Conservation (phyloP, 2,888 invertebrate genomes). For the Matsumyia berberina region DNA sequence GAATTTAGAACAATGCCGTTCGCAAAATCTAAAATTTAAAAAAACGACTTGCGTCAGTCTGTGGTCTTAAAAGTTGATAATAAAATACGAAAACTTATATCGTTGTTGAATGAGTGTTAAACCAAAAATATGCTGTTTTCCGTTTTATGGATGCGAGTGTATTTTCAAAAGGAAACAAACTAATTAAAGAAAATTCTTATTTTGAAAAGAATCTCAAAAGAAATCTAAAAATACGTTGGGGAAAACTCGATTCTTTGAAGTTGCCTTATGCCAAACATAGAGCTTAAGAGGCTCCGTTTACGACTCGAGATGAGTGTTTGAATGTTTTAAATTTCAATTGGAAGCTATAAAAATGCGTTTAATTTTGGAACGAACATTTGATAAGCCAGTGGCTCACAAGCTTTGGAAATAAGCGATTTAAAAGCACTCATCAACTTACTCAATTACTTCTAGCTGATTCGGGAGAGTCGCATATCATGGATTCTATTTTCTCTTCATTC, state of each 20-base stretch:
- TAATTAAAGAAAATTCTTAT: slow-evolving; percentile 27
- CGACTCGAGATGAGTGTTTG: background rate
- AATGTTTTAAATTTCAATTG: background rate
- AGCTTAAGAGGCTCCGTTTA: slow-evolving; percentile 1
- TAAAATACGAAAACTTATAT: slow-evolving; percentile 17
- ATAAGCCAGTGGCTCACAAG: too few relatives aligned
- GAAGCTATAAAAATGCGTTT: background rate
- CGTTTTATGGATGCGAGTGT: too few relatives aligned
- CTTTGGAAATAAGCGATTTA: too few relatives aligned
- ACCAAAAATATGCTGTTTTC: slow-evolving; percentile 13
- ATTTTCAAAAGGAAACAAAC: slow-evolving; percentile 13
- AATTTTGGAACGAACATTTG: too few relatives aligned
- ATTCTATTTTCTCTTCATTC: too few relatives aligned
- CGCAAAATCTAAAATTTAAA: slow-evolving; percentile 11
- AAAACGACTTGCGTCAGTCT: slow-evolving; percentile 20
- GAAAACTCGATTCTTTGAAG: slow-evolving; percentile 6
- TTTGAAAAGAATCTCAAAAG: slow-evolving; percentile 2
- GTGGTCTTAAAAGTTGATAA: slow-evolving; percentile 17
- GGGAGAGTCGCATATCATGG: too few relatives aligned
- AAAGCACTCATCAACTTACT: too few relatives aligned
- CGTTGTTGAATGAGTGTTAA: slow-evolving; percentile 7
- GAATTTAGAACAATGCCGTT: slow-evolving; percentile 4
- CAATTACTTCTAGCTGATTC: too few relatives aligned
- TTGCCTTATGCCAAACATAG: slow-evolving; percentile 15
- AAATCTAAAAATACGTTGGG: slow-evolving; percentile 24